These are phyloP conservation scores for Gordius sp. DNA, from an alignment of 2,888 invertebrate species.

Conservation along the genomic window DNA sequence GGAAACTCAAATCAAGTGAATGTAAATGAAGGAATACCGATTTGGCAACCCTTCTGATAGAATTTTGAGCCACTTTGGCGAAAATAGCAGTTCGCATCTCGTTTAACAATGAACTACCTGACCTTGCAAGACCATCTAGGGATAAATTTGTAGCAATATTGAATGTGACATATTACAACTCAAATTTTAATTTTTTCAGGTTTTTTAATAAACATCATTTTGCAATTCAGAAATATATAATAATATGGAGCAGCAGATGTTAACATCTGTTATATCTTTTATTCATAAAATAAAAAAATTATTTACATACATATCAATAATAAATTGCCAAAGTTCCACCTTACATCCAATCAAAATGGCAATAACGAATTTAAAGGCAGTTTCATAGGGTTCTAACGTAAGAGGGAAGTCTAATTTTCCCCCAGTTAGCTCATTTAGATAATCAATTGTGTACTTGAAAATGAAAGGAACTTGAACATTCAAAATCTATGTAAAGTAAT, in stretches of 20 bases:
- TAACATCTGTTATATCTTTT: too few species aligned
- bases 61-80: constrained; percentile 82
- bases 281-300: too few species aligned
- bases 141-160: too few species aligned
- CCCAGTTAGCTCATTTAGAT: constrained; percentile 38
- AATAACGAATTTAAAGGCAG: background rate
- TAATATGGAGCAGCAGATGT: background rate
- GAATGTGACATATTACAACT: constrained; percentile 30
- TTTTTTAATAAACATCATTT: background rate
- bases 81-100: constrained; percentile 90
- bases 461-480: constrained; percentile 79
- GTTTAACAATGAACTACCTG: constrained; percentile 66
- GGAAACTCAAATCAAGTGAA: constrained; percentile 69
- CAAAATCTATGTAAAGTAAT: constrained; percentile 39
- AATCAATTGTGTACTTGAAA: constrained; percentile 72
- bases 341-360: constrained; percentile 13
- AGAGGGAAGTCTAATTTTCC: background rate
- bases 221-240: background rate
- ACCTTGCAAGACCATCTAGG: constrained; percentile 61
- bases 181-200: constrained; percentile 4
- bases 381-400: background rate
- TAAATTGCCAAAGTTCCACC: too few species aligned
- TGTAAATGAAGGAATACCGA: constrained; percentile 87
- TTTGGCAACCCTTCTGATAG: constrained; percentile 67
- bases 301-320: too few species aligned